phyloP scores from a whole-genome alignment of 2,113 vertebrate genomes.

The Archocentrus centrarchus region DNA sequence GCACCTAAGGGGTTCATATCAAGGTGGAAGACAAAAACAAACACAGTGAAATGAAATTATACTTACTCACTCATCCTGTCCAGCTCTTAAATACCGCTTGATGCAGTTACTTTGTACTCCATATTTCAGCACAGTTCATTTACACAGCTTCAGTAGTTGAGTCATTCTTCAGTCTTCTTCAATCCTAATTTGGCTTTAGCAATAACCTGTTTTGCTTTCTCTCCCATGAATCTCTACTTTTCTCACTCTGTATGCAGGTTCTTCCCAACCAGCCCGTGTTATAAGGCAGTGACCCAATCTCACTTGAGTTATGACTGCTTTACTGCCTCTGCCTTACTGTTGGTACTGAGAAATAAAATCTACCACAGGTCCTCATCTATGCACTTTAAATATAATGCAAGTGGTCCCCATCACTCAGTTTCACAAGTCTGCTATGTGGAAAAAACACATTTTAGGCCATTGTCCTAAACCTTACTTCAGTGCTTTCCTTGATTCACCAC shows the following conservation, averaged over 20 bases:
- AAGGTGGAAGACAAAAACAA: not conserved
- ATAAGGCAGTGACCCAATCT: not conserved
- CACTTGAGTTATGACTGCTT: not conserved
- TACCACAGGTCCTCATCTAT: not conserved
- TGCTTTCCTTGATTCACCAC: not conserved
- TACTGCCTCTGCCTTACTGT: not conserved
- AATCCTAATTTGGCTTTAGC: not conserved
- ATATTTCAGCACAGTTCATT: not conserved
- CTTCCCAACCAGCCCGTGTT: not conserved
- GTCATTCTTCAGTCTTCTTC: not conserved
- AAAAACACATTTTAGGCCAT: not conserved
- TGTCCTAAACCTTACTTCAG: not conserved
- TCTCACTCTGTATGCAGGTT: not conserved
- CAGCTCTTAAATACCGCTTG: not conserved
- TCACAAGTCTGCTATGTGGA: not conserved
- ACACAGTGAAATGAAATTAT: not conserved
- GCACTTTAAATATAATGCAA: not conserved
- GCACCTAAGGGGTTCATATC: not conserved
- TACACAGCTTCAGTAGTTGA: not conserved
- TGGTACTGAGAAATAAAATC: not conserved
- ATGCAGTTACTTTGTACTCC: not conserved
- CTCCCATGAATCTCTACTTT: fast-evolving
- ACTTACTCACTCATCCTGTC: not conserved
- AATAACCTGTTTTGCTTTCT: not conserved
- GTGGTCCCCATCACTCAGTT: not conserved